Percentiles rank a stretch among this genome's conserved stretches.
These are phyloP conservation scores for Torymus tubicola DNA, from an alignment of 2,888 invertebrate species.

Conservation along the genomic window DNA sequence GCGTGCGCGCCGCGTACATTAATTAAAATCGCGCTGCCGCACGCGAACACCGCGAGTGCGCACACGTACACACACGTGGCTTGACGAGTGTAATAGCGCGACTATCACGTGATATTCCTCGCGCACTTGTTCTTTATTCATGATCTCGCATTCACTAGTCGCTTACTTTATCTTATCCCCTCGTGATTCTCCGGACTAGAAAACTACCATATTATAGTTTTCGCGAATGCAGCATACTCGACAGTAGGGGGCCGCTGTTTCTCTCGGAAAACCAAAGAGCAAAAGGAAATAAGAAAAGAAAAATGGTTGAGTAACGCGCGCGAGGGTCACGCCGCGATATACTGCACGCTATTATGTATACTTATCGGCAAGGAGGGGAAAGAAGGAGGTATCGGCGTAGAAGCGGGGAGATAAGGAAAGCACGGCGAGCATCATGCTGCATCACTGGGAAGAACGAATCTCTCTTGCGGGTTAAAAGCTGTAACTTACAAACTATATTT, in stretches of 20 bases:
- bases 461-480: constrained; percentile 6
- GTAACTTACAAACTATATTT: not conserved
- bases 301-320: constrained; percentile 20
- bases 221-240: constrained; percentile 24
- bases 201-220: constrained; percentile 45
- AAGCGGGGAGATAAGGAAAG: constrained; percentile 37
- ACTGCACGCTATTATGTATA: not conserved
- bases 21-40: no score
- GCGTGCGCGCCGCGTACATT: no score
- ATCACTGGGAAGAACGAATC: no score
- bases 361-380: constrained; percentile 23
- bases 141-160: constrained; percentile 28
- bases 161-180: constrained; percentile 33
- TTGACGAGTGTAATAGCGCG: constrained; percentile 25
- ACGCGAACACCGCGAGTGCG: no score
- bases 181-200: constrained; percentile 52
- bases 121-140: constrained; percentile 24
- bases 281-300: constrained; percentile 11
- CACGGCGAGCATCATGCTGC: not conserved
- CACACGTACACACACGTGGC: constrained; percentile 12
- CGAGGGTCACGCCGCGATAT: not conserved
- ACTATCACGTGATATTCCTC: constrained; percentile 42
- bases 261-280: not conserved
- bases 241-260: not conserved
- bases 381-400: not conserved